phyloP scores from a whole-genome alignment of 2,888 invertebrate species.

The Eupeodes luniger region DNA sequence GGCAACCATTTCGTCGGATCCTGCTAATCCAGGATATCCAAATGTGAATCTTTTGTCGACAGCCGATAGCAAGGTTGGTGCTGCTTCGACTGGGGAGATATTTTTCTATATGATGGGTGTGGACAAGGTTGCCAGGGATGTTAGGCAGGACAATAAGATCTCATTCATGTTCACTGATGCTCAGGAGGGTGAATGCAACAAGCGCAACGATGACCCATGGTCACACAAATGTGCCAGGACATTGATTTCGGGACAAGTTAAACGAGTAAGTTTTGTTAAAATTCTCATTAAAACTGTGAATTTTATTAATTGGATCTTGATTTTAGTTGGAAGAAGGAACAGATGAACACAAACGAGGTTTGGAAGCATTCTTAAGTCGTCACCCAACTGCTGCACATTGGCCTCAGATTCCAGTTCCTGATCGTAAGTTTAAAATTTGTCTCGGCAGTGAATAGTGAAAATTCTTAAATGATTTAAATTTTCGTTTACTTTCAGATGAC shows the following conservation, averaged over 20 bases:
- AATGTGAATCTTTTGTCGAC: slow-evolving; percentile 55
- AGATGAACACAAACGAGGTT: slow-evolving; percentile 29
- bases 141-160: slow-evolving; percentile 50
- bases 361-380: slow-evolving; percentile 41
- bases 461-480: not conserved
- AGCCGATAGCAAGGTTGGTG: slow-evolving; percentile 52
- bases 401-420: not conserved
- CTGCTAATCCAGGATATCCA: slow-evolving; percentile 31
- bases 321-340: slow-evolving; percentile 42
- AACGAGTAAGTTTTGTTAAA: slow-evolving; percentile 21
- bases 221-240: slow-evolving; percentile 51
- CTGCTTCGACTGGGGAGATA: slow-evolving; percentile 46
- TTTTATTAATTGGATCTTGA: not conserved
- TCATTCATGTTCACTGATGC: slow-evolving; percentile 66
- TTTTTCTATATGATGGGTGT: slow-evolving; percentile 52
- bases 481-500: slow-evolving; percentile 23
- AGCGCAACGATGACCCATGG: slow-evolving; percentile 45
- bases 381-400: slow-evolving; percentile 38
- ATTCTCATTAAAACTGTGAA: not conserved
- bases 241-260: slow-evolving; percentile 53
- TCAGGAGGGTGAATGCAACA: slow-evolving; percentile 58
- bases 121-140: slow-evolving; percentile 43
- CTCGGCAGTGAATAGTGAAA: not conserved
- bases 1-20: slow-evolving; percentile 43
- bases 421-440: slow-evolving; percentile 43